Percentiles rank a stretch among this genome's conserved stretches.
phyloP scores from a whole-genome alignment of 35 echinoderm and acorn worm genomes.

The Heliocidaris tuberculata region DNA sequence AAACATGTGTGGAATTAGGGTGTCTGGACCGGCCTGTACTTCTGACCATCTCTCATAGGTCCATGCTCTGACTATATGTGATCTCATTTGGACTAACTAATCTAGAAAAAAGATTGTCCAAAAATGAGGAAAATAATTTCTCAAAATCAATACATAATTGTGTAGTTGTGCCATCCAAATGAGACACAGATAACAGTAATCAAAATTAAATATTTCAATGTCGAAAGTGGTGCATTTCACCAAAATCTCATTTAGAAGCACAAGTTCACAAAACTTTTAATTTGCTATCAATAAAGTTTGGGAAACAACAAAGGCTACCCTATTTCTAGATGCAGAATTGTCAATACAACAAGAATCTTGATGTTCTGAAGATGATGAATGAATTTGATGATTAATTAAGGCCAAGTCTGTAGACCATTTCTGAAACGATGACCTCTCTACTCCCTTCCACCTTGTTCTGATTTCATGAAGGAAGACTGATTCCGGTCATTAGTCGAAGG shows the following conservation, averaged over 20 bases:
- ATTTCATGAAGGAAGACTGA: neutral
- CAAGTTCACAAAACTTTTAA: too few relatives aligned
- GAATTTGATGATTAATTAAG: constrained; percentile 1
- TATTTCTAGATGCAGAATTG: neutral
- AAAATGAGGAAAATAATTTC: too few relatives aligned
- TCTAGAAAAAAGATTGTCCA: too few relatives aligned
- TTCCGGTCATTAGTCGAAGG: neutral
- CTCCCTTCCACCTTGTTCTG: neutral
- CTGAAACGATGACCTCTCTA: neutral
- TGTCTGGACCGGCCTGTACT: neutral
- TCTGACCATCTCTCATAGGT: neutral
- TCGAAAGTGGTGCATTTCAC: too few relatives aligned
- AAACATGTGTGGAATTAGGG: neutral
- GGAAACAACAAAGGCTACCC: too few relatives aligned
- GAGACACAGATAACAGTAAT: too few relatives aligned
- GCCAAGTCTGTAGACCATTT: neutral
- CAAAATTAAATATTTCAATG: too few relatives aligned
- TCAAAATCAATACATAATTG: too few relatives aligned
- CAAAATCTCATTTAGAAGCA: too few relatives aligned
- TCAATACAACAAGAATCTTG: neutral
- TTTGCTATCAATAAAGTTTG: too few relatives aligned
- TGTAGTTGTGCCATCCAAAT: too few relatives aligned
- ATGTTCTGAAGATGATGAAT: neutral
- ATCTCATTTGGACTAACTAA: too few relatives aligned
- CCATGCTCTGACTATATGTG: neutral